These are phyloP conservation scores for Mesembrinibis cayennensis DNA, from an alignment of 2,113 vertebrate genomes.

Conservation along the genomic window DNA sequence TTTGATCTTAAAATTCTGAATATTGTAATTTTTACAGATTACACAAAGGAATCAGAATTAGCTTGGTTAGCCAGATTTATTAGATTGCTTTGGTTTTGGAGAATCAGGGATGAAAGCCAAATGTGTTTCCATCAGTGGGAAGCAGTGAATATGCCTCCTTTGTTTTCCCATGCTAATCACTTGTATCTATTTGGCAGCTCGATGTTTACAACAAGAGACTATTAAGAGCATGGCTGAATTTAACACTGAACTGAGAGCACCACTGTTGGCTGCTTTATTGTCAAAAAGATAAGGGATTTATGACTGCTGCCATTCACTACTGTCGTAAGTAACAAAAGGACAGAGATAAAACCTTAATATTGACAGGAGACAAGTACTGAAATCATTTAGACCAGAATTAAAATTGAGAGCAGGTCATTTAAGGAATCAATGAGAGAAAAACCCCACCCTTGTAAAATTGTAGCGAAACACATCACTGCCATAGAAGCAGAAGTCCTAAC, in stretches of 20 bases:
- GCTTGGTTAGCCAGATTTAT: neutral
- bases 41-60: neutral
- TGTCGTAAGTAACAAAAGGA: neutral
- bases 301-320: neutral
- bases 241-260: neutral
- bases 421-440: neutral
- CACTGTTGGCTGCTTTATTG: neutral
- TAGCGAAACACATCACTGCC: neutral
- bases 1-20: neutral
- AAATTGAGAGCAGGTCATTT: neutral
- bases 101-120: neutral
- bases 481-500: neutral
- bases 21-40: neutral
- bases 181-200: neutral
- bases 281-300: neutral
- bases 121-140: neutral
- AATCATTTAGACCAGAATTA: neutral
- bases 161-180: neutral
- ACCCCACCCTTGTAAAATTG: accelerated
- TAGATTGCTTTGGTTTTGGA: neutral
- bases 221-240: neutral
- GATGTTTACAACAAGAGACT: neutral
- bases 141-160: neutral
- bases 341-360: neutral
- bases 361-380: neutral